Evolutionary conservation across 2,113 vertebrate genomes (phyloP), one percentile per base, ranked within the genome.

Genomic region (Pavo muticus): DNA sequence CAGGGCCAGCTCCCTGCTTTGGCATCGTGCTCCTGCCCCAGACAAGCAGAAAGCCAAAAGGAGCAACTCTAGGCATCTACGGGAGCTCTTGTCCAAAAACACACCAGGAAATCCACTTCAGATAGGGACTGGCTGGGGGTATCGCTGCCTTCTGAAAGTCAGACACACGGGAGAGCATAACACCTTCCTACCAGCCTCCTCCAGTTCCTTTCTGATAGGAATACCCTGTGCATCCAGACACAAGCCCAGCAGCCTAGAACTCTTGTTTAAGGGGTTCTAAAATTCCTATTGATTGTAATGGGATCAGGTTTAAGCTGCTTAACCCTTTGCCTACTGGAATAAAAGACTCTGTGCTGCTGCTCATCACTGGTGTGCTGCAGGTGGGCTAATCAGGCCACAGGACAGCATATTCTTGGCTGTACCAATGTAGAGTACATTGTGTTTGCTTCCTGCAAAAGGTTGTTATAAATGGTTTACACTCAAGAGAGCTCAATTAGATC

Each of bases 401-500:
- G 67, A 91, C 78, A 83, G 81, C n/a, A 11, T 80, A 82, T 89
- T 89, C 94, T 83, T 4, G 1, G 21, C 84, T 95, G 84, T 87
- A 56, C 71, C 29, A 17, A 70, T 50, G 74, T 37, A 85, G 18
- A 92, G 94, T 79, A 95, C 93, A 79, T 54, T 0, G 0, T 70
- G 74, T 87, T 92, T 92, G 2, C 25, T 94, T 84, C 93, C 92
- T 79, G 89, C 40, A 83, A 65, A 92, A 84, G 74, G 67, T 70
- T 89, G 30, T 92, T 89, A 68, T 70, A 91, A 96, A 91, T 73
- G 63, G 77, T 91, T 93, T 93, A 15, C 21, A 89, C 88, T 87
- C 77, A 82, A 79, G 71, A 90, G 81, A 60, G 63, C 71, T 87
- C 94, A 87, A 39, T 95, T 93, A 92, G 59, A 54, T 79, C 81